These are phyloP conservation scores for Atherinomorus stipes DNA, from an alignment of 2,113 vertebrate species.

Conservation along the genomic window DNA sequence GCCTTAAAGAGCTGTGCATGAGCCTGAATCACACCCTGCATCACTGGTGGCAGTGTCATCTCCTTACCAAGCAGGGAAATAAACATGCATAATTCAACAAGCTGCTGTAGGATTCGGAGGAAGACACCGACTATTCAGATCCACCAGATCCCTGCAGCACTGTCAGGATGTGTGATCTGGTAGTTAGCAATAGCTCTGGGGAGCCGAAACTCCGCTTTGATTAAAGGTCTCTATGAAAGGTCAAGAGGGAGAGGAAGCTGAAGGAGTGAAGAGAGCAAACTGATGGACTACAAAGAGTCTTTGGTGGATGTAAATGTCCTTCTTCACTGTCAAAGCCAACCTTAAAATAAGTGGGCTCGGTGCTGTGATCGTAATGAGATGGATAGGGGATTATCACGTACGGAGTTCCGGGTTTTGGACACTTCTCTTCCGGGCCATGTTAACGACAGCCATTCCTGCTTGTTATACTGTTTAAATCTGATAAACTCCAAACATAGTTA, in stretches of 20 bases:
- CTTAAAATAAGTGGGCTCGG: not conserved
- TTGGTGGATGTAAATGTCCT: slow-evolving; percentile 42
- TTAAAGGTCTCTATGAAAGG: slow-evolving; percentile 71
- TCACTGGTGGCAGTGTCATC: slow-evolving; percentile 25
- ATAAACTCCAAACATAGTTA: too few relatives aligned
- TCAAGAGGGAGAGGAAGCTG: slow-evolving; percentile 51
- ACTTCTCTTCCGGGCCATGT: too few relatives aligned
- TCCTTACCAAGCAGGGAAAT: not conserved
- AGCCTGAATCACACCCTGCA: slow-evolving; percentile 39
- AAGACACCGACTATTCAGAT: slow-evolving; percentile 35
- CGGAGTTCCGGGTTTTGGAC: too few relatives aligned
- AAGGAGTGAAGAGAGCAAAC: slow-evolving; percentile 28
- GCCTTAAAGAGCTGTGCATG: not conserved
- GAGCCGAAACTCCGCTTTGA: slow-evolving; percentile 59
- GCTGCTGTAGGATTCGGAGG: slow-evolving; percentile 45
- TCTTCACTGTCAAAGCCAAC: slow-evolving; percentile 20
- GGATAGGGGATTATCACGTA: too few relatives aligned
- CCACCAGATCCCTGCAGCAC: slow-evolving; percentile 47
- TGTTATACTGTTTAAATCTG: too few relatives aligned
- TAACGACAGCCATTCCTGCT: too few relatives aligned
- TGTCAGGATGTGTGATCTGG: slow-evolving; percentile 43
- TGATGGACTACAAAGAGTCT: slow-evolving; percentile 53
- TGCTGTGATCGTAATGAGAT: slow-evolving; percentile 21
- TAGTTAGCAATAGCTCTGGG: slow-evolving; percentile 52
- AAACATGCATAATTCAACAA: slow-evolving; percentile 58